Conservation (phyloP, 2,797 vertebrate genomes). For the Myotis findleyi region DNA sequence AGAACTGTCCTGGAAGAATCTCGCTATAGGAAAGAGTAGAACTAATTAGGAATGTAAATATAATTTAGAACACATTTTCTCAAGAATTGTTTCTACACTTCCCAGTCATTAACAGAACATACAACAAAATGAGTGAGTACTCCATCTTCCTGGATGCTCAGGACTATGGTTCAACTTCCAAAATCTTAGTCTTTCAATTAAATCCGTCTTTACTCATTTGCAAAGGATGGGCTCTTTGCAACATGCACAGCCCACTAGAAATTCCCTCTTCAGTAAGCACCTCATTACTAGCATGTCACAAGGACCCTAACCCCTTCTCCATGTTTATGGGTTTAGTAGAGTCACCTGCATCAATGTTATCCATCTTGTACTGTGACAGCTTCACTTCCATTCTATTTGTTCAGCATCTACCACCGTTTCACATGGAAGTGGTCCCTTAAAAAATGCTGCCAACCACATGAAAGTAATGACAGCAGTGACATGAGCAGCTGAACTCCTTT, state of each 20-base stretch:
- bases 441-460: background rate
- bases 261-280: background rate
- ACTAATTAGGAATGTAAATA: conserved; percentile 57
- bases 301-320: fast-evolving
- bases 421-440: background rate
- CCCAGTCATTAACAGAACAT: background rate
- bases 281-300: background rate
- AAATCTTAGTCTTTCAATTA: background rate
- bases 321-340: background rate
- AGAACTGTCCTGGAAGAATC: background rate
- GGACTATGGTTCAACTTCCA: background rate
- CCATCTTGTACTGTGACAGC: background rate
- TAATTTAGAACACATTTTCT: conserved; percentile 44
- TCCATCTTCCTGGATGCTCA: background rate
- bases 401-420: conserved; percentile 19
- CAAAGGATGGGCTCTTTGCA: background rate
- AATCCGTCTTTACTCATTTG: background rate
- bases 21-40: background rate
- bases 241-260: background rate
- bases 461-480: conserved; percentile 4
- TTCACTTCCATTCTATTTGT: background rate
- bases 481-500: conserved; percentile 36
- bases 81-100: background rate
- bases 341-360: background rate
- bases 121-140: background rate